Percentiles rank a stretch among this genome's conserved stretches.
Conservation (phyloP, 2,113 vertebrate species). For the Herpetotheres cachinnans region DNA sequence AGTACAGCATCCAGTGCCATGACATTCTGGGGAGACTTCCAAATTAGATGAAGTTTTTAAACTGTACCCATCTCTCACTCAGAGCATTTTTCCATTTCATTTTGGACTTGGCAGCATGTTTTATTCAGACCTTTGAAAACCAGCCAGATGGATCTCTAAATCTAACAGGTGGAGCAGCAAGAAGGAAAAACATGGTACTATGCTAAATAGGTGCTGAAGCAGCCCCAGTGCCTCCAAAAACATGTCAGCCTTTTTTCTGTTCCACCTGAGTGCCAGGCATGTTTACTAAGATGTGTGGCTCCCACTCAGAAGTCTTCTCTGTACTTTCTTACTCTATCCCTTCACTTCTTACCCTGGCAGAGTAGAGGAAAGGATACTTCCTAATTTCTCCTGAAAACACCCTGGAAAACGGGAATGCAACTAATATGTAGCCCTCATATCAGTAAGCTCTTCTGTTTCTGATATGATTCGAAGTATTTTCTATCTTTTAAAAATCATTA, state of each 20-base stretch:
- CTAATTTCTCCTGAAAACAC: background rate
- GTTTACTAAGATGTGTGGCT: background rate
- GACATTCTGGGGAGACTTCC: background rate
- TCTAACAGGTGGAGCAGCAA: background rate
- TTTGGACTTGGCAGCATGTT: background rate
- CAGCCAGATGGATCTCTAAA: background rate
- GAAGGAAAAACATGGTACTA: background rate
- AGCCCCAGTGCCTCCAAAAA: background rate
- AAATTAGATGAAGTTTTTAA: background rate
- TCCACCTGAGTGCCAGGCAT: background rate
- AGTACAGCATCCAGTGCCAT: background rate
- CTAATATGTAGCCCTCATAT: background rate
- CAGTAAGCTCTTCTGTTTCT: background rate
- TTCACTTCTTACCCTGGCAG: background rate
- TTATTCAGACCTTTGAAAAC: background rate
- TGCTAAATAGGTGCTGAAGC: background rate
- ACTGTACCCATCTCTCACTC: background rate
- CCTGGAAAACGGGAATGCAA: background rate
- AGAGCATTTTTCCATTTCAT: background rate
- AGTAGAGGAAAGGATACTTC: background rate
- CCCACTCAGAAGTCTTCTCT: background rate
- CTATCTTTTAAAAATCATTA: background rate
- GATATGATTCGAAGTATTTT: background rate
- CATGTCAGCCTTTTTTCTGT: background rate
- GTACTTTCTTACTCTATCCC: background rate